Evolutionary conservation across 1,140 invertebrate genomes (phyloP).

Genomic region (Watersipora subatra): DNA sequence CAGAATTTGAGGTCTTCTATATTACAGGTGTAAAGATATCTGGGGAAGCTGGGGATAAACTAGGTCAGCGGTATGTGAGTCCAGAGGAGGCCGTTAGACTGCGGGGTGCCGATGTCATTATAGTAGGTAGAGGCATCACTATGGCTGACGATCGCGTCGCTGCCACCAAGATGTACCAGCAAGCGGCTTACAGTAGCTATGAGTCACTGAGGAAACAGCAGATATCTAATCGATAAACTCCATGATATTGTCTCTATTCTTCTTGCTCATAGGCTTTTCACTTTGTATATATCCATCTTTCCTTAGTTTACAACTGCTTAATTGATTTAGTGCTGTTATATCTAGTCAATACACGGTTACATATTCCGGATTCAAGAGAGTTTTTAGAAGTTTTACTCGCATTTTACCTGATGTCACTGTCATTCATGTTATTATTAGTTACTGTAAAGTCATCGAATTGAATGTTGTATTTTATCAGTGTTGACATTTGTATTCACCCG

Average conservation of each 20-base stretch:
- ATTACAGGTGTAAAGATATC: conserved; percentile 52
- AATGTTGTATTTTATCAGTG: no score
- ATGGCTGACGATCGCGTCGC: conserved; percentile 50
- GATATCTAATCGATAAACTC: background rate
- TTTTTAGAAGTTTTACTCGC: background rate
- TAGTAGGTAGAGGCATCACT: conserved; percentile 82
- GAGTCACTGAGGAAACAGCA: background rate
- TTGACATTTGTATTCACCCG: no score
- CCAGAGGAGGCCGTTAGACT: conserved; percentile 63
- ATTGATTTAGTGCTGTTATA: no score
- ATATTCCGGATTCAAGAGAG: background rate
- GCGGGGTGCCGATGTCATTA: conserved; percentile 74
- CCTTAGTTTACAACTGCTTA: background rate
- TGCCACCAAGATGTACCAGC: conserved; percentile 56
- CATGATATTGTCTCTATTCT: background rate
- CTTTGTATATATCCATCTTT: background rate
- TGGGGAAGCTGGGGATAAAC: conserved; percentile 42
- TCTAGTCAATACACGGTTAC: no score
- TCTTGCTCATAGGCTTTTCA: background rate
- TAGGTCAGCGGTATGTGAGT: conserved; percentile 66
- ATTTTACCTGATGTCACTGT: background rate
- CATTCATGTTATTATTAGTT: no score
- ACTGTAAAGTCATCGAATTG: no score
- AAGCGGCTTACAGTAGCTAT: conserved; percentile 64
- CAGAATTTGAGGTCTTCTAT: background rate